Conservation (phyloP, 1,140 invertebrate species). For the Papilio polytes region DNA sequence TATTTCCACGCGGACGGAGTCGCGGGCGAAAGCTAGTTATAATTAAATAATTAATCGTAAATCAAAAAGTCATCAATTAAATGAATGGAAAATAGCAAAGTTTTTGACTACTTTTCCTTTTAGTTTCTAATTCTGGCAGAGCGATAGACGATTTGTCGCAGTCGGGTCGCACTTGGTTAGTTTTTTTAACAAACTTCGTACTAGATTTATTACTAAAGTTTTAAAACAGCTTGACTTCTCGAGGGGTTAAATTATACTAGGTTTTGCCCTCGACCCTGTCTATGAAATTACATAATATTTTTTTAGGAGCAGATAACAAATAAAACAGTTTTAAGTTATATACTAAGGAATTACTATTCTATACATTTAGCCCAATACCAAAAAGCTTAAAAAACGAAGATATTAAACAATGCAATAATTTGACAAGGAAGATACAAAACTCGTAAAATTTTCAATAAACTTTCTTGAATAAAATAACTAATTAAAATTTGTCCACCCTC, state of each 20-base stretch:
- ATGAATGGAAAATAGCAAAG: background rate
- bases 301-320: background rate
- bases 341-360: no score
- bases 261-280: background rate
- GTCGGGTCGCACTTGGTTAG: constrained; percentile 10
- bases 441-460: background rate
- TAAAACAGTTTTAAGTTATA: no score
- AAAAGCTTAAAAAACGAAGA: no score
- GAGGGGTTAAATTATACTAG: constrained; percentile 19
- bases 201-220: constrained; percentile 28
- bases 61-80: background rate
- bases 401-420: background rate
- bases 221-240: constrained; percentile 8
- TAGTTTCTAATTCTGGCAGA: background rate
- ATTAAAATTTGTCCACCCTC: constrained; percentile 54
- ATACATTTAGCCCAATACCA: no score
- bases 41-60: background rate
- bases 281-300: background rate
- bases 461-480: constrained; percentile 47
- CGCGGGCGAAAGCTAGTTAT: no score
- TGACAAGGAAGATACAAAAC: background rate
- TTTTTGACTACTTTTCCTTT: background rate
- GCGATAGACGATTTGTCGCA: constrained; percentile 4
- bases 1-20: no score
- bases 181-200: constrained; percentile 17